Evolutionary conservation across 2,888 invertebrate genomes (phyloP), one percentile per base, ranked within the genome.

Genomic region (Chrysomela aeneicollis): DNA sequence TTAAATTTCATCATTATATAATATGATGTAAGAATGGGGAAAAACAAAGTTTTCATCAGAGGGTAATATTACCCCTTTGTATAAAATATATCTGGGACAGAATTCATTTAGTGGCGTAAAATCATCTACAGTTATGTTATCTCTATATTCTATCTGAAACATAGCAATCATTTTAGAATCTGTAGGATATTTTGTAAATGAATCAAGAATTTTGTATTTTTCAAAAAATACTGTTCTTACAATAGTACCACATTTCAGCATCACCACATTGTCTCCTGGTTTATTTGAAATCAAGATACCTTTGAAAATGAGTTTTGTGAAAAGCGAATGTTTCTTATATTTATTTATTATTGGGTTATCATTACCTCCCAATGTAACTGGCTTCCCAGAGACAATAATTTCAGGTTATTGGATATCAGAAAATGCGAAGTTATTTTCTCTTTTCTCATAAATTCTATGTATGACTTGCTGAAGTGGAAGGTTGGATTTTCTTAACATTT

Each of bases 401-500:
- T n/a, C 15, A 49, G 12, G 12, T 35, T 17, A 6, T 22, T 46
- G 8, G 22, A 22, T 42, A 37, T 6, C 15, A 21, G 4, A 17
- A 10, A 12, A 12, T 42, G 12, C 19, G 12, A 22, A 4, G 26
- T 50, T 51, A 51, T 21, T 21, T 50, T 35, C 21, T 10, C 19
- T 22, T 57, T 32, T 53, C 35, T 61, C 62, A 12, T 18, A 22
- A 42, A 63, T 21, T 42, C 66, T 52, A 15, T 35, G 10, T 1
- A 66, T 19, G 6, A 63, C 35, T 54, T 66, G 63, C 49, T 66
- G 63, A 5, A 66, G 51, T 17, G 66, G 47, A 9, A 51, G 12
- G 49, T 65, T 67, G 2, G 59, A 55, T 51, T 67, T 67, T 8
- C 65, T 17, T 6, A 67, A 49, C 62, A 55, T 64, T 59, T 49